phyloP scores from a whole-genome alignment of 1,140 invertebrate genomes.

The Tenebrio molitor region DNA sequence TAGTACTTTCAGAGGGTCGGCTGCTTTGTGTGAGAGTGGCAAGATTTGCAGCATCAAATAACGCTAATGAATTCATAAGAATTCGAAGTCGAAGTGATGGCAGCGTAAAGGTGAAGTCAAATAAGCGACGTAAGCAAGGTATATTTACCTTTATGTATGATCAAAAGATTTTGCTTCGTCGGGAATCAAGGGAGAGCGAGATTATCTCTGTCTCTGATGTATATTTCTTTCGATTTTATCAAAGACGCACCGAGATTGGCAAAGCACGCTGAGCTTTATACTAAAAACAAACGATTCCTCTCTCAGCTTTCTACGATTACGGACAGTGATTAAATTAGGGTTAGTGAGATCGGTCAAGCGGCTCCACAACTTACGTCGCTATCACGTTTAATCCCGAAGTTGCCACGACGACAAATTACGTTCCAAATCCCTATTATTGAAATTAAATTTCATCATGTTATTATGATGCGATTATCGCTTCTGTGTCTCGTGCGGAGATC shows the following conservation, averaged over 20 bases:
- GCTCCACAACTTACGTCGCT: constrained; percentile 19
- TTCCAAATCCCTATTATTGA: constrained; percentile 12
- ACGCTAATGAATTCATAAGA: constrained; percentile 14
- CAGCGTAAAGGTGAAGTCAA: constrained; percentile 20
- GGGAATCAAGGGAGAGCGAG: constrained; percentile 36
- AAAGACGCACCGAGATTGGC: constrained; percentile 33
- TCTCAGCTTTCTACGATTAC: constrained; percentile 29
- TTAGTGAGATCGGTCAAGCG: constrained; percentile 38
- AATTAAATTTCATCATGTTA: constrained; percentile 8
- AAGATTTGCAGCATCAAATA: background rate
- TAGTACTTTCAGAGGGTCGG: too few relatives aligned
- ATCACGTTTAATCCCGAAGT: constrained; percentile 11
- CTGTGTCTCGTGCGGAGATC: background rate
- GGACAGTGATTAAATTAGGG: constrained; percentile 46
- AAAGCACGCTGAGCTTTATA: constrained; percentile 11
- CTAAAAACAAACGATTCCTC: constrained; percentile 44
- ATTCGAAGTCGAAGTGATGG: background rate
- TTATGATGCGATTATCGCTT: constrained; percentile 11
- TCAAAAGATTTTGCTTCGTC: constrained; percentile 24
- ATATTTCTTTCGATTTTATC: constrained; percentile 48
- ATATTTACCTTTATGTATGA: constrained; percentile 40
- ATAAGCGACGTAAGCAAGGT: constrained; percentile 27
- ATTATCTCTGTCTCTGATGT: constrained; percentile 43
- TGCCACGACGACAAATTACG: constrained; percentile 14
- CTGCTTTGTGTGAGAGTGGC: background rate